Conservation (phyloP, 1,140 invertebrate species). For the Cecropterus lyciades region DNA sequence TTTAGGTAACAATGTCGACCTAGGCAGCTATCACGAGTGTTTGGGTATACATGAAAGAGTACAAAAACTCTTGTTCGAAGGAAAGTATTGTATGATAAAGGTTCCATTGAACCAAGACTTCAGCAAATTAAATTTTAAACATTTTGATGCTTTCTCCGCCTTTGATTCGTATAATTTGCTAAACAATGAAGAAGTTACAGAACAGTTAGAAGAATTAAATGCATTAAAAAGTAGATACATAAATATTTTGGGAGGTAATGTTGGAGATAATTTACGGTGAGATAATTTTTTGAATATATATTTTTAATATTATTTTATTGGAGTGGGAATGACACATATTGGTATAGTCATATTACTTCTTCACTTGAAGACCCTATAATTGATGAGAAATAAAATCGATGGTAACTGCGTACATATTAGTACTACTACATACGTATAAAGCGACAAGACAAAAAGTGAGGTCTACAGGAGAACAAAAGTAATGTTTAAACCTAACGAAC, state of each 20-base stretch:
- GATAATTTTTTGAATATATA: neutral
- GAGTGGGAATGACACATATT: no score
- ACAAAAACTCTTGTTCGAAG: slow-evolving; percentile 44
- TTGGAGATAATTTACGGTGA: neutral
- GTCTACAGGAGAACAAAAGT: no score
- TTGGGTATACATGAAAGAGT: slow-evolving; percentile 44
- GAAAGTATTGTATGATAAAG: slow-evolving; percentile 51
- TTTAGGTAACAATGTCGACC: slow-evolving; percentile 47
- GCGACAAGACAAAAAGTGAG: no score
- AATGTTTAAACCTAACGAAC: no score
- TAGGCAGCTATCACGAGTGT: slow-evolving; percentile 60
- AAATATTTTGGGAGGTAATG: neutral
- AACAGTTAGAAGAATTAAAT: neutral
- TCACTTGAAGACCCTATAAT: no score
- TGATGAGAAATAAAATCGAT: no score
- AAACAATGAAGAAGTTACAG: neutral
- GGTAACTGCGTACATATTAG: no score
- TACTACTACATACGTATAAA: no score
- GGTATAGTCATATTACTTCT: no score
- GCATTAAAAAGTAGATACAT: neutral
- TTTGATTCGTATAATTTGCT: neutral
- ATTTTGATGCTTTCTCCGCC: neutral
- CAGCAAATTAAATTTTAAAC: slow-evolving; percentile 25
- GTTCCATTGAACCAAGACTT: slow-evolving; percentile 38
- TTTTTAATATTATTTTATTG: no score